Evolutionary conservation across 2,797 vertebrate species (phyloP), one percentile per base, ranked within the genome.

Genomic region (Typhlichthys subterraneus): DNA sequence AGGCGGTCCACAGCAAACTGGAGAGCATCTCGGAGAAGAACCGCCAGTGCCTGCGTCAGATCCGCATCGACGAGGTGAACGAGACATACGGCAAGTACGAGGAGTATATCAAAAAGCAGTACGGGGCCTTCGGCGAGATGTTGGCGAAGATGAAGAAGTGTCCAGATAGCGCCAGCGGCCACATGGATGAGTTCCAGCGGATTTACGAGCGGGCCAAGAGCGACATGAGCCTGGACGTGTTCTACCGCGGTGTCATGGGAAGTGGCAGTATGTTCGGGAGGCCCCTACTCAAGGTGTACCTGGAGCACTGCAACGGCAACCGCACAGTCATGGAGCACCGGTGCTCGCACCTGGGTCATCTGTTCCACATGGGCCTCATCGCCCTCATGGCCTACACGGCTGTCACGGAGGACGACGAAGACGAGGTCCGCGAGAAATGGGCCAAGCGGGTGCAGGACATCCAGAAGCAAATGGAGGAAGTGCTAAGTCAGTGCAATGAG

Each of bases 341-440:
- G 62, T 94, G 93, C 58, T 91, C 87, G 4, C 89, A 93, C 70
- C 72, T 94, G 8, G 53, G 80, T 1, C 89, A 93, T 69, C 86
- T 94, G 51, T 94, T 94, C 80, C 88, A 93, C 53, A 91, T 93
- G 45, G 93, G 93, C 29, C 91, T 94, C 53, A 92, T 93, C 0
- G 65, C 92, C 9, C 82, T 93, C 23, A 91, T 93, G 92, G 92
- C 76, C 29, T 93, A 92, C 86, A 91, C 86, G 1, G 66, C 87
- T 1, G 88, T 92, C 23, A 92, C 85, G 2, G 87, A 92, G 77
- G 91, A 93, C 0, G 90, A 93, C 1, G 92, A 92, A 71, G 90
- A 92, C 0, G 86, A 91, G 52, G 83, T 92, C 53, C 77, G 79
- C 3, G 78, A 88, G 1, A 92, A 91, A 75, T 93, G 92, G 92